phyloP scores from a whole-genome alignment of 1,140 invertebrate genomes.

The Drosophila busckii region DNA sequence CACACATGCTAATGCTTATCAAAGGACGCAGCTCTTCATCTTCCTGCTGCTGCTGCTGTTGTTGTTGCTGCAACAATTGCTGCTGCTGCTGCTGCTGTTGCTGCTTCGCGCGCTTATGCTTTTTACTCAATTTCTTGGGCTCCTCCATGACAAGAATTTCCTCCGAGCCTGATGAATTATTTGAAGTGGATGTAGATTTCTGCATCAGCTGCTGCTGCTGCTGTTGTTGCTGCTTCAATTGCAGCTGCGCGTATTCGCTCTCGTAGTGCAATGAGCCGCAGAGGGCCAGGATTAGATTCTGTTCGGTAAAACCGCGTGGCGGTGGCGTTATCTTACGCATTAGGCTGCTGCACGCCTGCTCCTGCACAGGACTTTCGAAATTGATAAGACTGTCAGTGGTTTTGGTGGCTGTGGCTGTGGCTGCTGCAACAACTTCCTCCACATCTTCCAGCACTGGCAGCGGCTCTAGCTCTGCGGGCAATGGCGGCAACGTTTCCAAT shows the following conservation, averaged over 20 bases:
- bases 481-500: constrained; percentile 51
- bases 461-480: constrained; percentile 61
- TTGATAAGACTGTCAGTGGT: constrained; percentile 60
- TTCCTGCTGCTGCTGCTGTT: constrained; percentile 12
- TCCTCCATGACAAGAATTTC: constrained; percentile 66
- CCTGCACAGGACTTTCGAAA: constrained; percentile 71
- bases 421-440: not conserved
- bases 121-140: constrained; percentile 68
- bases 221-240: constrained; percentile 1
- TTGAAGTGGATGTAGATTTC: constrained; percentile 49
- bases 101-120: constrained; percentile 59
- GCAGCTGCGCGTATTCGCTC: constrained; percentile 36
- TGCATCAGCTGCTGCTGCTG: constrained; percentile 14
- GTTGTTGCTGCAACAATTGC: constrained; percentile 12
- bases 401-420: not conserved
- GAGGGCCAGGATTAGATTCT: constrained; percentile 69
- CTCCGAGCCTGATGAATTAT: constrained; percentile 66
- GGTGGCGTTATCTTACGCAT: constrained; percentile 52
- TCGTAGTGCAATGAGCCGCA: constrained; percentile 75
- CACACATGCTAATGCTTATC: constrained; percentile 64
- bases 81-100: constrained; percentile 37
- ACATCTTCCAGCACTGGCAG: constrained; percentile 31
- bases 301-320: constrained; percentile 55
- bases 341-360: constrained; percentile 42
- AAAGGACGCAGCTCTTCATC: constrained; percentile 59